These are phyloP conservation scores for Cervus canadensis DNA, from an alignment of 2,113 vertebrate species.

Conservation along the genomic window DNA sequence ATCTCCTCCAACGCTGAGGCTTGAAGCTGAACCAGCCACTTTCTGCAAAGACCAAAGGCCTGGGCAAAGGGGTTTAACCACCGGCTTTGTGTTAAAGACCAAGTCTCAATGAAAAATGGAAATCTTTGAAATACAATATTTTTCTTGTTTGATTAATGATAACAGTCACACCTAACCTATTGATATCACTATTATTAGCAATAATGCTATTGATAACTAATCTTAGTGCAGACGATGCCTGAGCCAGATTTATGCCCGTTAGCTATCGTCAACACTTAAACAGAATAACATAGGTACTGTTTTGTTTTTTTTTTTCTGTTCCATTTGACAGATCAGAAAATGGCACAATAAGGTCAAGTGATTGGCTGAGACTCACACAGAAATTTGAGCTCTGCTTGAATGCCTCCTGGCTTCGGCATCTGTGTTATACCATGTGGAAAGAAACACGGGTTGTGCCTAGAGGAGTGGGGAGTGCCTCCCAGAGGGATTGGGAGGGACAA, in stretches of 20 bases:
- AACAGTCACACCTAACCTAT: not conserved
- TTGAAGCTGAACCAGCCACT: not conserved
- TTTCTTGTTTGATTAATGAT: not conserved
- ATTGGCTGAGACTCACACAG: not conserved
- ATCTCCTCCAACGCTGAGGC: not conserved
- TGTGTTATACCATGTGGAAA: not conserved
- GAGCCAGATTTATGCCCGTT: not conserved
- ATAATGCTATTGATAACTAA: not conserved
- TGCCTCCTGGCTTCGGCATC: not conserved
- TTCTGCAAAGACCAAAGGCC: not conserved
- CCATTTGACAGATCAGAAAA: not conserved
- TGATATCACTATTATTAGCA: not conserved
- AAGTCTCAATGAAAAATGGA: not conserved
- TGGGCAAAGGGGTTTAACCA: not conserved
- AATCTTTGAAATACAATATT: not conserved
- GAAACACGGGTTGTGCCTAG: not conserved
- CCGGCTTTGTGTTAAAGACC: not conserved
- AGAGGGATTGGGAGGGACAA: fast-evolving
- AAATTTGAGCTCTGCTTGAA: not conserved
- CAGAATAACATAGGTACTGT: not conserved
- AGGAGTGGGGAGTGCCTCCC: fast-evolving
- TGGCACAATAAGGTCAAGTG: not conserved
- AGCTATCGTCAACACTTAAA: not conserved
- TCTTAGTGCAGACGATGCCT: not conserved
- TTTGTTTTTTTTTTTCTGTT: not conserved